Conservation (phyloP, 1,140 invertebrate genomes). For the Antheraea mylitta region DNA sequence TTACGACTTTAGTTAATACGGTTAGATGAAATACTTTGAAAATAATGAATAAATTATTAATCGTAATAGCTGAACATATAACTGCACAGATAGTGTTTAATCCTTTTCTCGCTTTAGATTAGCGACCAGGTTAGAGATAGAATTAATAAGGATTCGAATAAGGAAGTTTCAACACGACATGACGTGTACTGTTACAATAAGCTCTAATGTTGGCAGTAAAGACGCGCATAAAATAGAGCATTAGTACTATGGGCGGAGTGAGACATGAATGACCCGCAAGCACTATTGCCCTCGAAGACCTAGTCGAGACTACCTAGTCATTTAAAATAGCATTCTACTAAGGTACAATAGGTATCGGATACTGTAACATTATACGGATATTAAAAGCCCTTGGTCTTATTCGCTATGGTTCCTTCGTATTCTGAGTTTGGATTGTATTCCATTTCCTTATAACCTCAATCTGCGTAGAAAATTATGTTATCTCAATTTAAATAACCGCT, state of each 20-base stretch:
- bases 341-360: constrained; percentile 18
- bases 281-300: constrained; percentile 36
- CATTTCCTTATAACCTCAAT: not conserved
- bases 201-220: constrained; percentile 19
- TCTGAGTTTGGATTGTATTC: not conserved
- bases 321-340: constrained; percentile 27
- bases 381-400: not conserved
- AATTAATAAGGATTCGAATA: not conserved
- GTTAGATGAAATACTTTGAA: no score
- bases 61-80: not conserved
- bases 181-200: constrained; percentile 10
- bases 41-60: no score
- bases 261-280: constrained; percentile 44
- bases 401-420: not conserved
- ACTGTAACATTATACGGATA: constrained; percentile 9
- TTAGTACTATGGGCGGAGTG: constrained; percentile 39
- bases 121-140: not conserved
- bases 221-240: constrained; percentile 37
- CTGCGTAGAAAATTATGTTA: no score
- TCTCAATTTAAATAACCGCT: no score
- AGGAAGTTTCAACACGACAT: not conserved
- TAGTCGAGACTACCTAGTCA: constrained; percentile 26
- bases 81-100: not conserved
- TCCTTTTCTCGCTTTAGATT: not conserved
- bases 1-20: no score